A percentile compares a stretch with the other conserved stretches of the same genome.
These are phyloP conservation scores for Coracias cyanogaster DNA, from an alignment of 2,797 vertebrate genomes.

Conservation along the genomic window DNA sequence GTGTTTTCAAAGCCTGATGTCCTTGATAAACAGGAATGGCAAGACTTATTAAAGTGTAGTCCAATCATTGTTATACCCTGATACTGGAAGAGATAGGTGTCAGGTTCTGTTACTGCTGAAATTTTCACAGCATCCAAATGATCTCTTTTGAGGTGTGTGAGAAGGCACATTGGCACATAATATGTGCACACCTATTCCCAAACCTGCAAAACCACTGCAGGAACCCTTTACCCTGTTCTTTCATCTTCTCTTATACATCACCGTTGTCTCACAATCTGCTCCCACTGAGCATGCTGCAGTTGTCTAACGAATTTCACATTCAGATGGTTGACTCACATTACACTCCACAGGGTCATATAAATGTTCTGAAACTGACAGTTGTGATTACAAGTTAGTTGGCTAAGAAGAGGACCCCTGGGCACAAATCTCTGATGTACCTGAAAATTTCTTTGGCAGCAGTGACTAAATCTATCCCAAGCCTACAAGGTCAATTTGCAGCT, in stretches of 20 bases:
- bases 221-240: constrained; percentile 49
- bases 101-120: constrained; percentile 43
- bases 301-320: constrained; percentile 70
- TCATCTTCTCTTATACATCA: constrained; percentile 2
- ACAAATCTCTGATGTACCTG: constrained; percentile 69
- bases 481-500: constrained; percentile 69
- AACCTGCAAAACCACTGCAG: constrained; percentile 52
- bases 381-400: constrained; percentile 73
- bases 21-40: constrained; percentile 44
- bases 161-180: not conserved
- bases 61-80: constrained; percentile 14
- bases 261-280: constrained; percentile 24
- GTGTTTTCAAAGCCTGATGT: not conserved
- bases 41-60: constrained; percentile 37
- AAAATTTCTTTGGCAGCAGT: constrained; percentile 64
- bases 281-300: constrained; percentile 51
- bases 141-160: not conserved
- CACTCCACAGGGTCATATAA: constrained; percentile 55
- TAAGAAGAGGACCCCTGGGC: constrained; percentile 61
- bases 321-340: constrained; percentile 53
- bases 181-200: constrained; percentile 34
- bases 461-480: constrained; percentile 61
- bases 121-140: constrained; percentile 8
- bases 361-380: constrained; percentile 66
- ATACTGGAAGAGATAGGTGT: constrained; percentile 42